phyloP scores from a whole-genome alignment of 1,140 invertebrate species.

The Plodia interpunctella region DNA sequence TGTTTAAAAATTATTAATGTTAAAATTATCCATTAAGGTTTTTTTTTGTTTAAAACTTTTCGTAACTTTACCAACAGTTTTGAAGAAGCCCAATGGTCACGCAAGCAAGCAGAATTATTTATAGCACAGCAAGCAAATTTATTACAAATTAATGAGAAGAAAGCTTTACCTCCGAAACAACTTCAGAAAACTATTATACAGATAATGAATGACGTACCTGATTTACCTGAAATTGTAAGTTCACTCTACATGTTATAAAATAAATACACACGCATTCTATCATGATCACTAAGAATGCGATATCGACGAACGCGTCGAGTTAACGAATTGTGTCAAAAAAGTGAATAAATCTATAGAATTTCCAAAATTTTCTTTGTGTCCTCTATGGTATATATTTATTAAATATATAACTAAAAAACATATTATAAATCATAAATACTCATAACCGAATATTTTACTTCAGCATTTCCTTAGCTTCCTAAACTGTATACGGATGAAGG shows the following conservation, averaged over 20 bases:
- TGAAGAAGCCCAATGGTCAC: conserved; percentile 84
- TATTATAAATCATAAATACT: too few relatives aligned
- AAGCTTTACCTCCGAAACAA: conserved; percentile 85
- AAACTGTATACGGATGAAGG: conserved; percentile 91
- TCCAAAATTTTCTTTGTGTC: too few relatives aligned
- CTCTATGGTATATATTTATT: too few relatives aligned
- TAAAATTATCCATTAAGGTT: too few relatives aligned
- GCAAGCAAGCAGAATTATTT: conserved; percentile 91
- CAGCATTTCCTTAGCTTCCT: conserved; percentile 94
- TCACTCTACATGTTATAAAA: conserved; percentile 7
- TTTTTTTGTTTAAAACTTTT: too few relatives aligned
- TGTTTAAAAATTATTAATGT: too few relatives aligned
- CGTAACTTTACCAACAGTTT: conserved; percentile 38
- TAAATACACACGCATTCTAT: too few relatives aligned
- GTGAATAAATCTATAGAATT: too few relatives aligned
- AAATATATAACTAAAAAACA: not conserved
- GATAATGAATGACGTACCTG: conserved; percentile 88
- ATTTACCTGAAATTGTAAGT: conserved; percentile 88
- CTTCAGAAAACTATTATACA: conserved; percentile 87
- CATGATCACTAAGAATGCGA: too few relatives aligned
- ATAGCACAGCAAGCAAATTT: conserved; percentile 90
- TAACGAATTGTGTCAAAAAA: too few relatives aligned
- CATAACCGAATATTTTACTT: too few relatives aligned
- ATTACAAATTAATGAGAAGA: conserved; percentile 87
- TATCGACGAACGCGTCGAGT: too few relatives aligned